These are phyloP conservation scores for Gobionotothen gibberifrons DNA, from an alignment of 2,797 vertebrate genomes.

Conservation along the genomic window DNA sequence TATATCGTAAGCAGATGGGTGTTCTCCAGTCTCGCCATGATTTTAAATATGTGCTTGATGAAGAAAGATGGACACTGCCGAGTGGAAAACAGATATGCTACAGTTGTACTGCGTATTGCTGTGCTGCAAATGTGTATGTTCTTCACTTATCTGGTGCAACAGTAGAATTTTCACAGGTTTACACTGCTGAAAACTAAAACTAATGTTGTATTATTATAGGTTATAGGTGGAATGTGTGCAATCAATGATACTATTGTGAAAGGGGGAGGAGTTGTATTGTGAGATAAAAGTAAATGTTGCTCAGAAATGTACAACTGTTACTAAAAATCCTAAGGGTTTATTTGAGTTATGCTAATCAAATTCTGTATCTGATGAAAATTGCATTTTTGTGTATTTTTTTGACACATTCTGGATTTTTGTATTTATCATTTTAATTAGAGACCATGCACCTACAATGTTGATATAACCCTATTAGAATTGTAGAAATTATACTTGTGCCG, in stretches of 20 bases:
- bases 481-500: no score
- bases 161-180: background rate
- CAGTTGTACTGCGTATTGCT: background rate
- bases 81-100: background rate
- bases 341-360: background rate
- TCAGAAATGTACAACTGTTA: background rate
- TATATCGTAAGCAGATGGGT: background rate
- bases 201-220: background rate
- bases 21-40: background rate
- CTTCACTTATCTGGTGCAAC: background rate
- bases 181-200: background rate
- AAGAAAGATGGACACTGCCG: background rate
- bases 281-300: background rate
- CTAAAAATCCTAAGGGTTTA: background rate
- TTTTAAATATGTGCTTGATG: background rate
- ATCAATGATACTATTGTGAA: background rate
- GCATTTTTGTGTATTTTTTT: background rate
- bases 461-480: no score
- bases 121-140: background rate
- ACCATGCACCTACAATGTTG: background rate
- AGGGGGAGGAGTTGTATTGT: background rate
- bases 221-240: background rate
- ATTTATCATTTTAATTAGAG: background rate
- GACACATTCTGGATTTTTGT: background rate
- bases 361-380: background rate